Evolutionary conservation across 2,113 vertebrate genomes (phyloP).

Genomic region (Elanus axillaris): DNA sequence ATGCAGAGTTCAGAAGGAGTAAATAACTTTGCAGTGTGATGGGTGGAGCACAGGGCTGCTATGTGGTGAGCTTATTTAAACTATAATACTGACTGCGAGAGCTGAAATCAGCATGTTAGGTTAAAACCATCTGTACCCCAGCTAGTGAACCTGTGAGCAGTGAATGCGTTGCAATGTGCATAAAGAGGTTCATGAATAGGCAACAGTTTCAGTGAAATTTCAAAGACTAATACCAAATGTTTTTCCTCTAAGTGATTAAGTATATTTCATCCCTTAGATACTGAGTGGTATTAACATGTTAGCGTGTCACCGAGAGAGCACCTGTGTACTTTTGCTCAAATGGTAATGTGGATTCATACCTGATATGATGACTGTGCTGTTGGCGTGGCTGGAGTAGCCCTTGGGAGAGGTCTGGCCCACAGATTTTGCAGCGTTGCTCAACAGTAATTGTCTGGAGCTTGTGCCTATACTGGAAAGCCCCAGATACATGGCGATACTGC

Average conservation of each 20-base stretch:
- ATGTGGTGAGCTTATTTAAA: not conserved
- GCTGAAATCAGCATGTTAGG: not conserved
- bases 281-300: not conserved
- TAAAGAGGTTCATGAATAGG: not conserved
- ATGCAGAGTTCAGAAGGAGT: fast-evolving
- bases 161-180: fast-evolving
- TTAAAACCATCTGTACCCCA: not conserved
- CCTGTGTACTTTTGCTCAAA: not conserved
- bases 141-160: not conserved
- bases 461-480: not conserved
- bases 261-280: not conserved
- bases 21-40: not conserved
- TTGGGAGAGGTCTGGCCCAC: not conserved
- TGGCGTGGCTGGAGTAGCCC: not conserved
- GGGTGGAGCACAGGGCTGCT: not conserved
- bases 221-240: not conserved
- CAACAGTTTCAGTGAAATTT: not conserved
- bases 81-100: fast-evolving
- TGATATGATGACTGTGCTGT: not conserved
- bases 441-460: not conserved
- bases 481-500: fast-evolving
- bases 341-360: not conserved
- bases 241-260: not conserved
- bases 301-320: not conserved
- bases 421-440: not conserved